These are phyloP conservation scores for Megamerina dolium DNA, from an alignment of 2,888 invertebrate genomes.

Conservation along the genomic window DNA sequence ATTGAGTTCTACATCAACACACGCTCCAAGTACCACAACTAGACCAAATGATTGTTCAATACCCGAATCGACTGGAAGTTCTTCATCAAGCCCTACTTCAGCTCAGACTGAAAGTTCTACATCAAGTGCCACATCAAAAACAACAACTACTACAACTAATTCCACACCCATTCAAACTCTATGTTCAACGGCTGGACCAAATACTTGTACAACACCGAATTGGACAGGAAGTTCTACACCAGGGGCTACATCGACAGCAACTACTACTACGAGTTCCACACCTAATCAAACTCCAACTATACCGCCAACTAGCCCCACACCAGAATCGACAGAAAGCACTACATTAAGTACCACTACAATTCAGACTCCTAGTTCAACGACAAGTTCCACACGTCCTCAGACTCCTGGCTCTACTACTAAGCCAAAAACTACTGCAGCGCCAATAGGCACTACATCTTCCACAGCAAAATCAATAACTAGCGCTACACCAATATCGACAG, in stretches of 20 bases:
- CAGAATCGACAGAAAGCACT: not conserved
- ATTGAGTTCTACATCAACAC: not conserved
- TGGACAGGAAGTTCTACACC: not conserved
- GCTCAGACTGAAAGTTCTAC: not conserved
- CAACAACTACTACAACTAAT: not conserved
- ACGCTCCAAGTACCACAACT: not conserved
- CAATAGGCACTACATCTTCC: not conserved
- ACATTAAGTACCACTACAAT: constrained; percentile 1
- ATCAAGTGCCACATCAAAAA: not conserved
- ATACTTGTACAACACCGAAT: not conserved
- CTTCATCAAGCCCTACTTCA: not conserved
- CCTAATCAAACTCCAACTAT: not conserved
- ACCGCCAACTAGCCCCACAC: not conserved
- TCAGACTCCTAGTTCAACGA: not conserved
- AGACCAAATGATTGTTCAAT: not conserved
- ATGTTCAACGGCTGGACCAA: not conserved
- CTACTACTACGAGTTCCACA: not conserved
- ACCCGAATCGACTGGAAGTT: not conserved
- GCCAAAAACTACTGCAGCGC: not conserved
- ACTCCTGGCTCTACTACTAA: not conserved
- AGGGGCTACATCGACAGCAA: not conserved
- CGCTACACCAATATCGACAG: not conserved
- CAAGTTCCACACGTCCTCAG: not conserved
- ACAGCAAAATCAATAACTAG: not conserved
- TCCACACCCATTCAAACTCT: not conserved